Evolutionary conservation across 2,797 vertebrate species (phyloP), one percentile per base, ranked within the genome.

Genomic region (Pyrocephalus nanus): DNA sequence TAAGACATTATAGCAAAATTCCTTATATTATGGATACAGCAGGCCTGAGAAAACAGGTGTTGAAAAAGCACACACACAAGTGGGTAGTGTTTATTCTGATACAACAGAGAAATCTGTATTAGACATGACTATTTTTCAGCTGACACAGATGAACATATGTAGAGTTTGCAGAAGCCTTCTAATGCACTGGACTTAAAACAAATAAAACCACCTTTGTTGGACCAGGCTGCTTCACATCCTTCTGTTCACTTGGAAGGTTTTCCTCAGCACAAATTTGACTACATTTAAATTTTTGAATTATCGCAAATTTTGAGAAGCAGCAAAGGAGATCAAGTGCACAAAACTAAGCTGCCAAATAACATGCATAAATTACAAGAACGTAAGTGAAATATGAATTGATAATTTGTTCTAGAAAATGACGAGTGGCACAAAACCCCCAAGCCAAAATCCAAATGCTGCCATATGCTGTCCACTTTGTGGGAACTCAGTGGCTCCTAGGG

Each of bases 181-280:
- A 76, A 87, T 26, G 32, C 26, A 78, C 34, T 32, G 26, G 16
- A 91, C 40, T 67, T 60, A 77, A 88, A 94, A 73, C 65, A 83
- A 87, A 93, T 43, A 92, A 94, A 94, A 34, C 32, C 53, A 82
- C 88, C 85, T 91, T 70, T 84, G 45, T 19, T 91, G 75, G 85
- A 90, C 36, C 22, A 48, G 82, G 51, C 29, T 89, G 42, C 25
- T 78, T 89, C 55, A 82, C 20, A 85, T 32, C 64, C 47, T 0
- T 90, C 90, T 95, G 92, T 85, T 95, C 75, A 88, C 40, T 82
- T 92, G 85, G 67, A 92, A 87, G 48, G 60, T 67, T 88, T 62
- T 94, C 60, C 53, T 61, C 65, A n/a, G 26, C n/a, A 54, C 15
- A 36, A 76, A 79, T 82, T 40, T 69, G 69, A 84, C 23, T 61